Base-by-base conservation (phyloP, 1,140 invertebrate genomes). In the Tribolium madens region DNA sequence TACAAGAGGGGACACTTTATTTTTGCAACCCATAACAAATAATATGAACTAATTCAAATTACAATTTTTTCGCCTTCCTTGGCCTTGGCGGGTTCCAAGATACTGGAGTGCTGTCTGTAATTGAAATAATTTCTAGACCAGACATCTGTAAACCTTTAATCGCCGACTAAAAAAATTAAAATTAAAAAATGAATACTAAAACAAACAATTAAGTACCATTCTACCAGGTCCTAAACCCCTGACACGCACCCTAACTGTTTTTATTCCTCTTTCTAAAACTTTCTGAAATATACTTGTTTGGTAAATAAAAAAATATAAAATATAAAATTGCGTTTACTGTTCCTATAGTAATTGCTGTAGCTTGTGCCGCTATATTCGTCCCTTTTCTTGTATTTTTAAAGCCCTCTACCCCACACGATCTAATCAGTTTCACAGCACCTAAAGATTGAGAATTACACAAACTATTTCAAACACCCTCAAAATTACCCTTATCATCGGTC, bases 311-410 rank as follows among this genome's bases (percentile, higher is more conserved):
- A 76, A 70, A 60, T 60, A 72, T 36, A 48, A n/a, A n/a, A n/a
- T n/a, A 26, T 26, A 5, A n/a, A 71, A 17, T n/a, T 46, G 17
- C 50, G 6, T 88, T 89, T 86, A 94, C 94, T 47, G 84, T 87
- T 68, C 91, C 92, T 82, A 96, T 86, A 76, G 88, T 91, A 33
- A 97, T 90, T 13, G 94, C 97, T 68, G 96, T 95, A 33, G 96
- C 94, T 87, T 99, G 97, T 10, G 96, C 97, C 50, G 97, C 97
- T 82, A 98, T 93, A 85, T 97, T 98, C 5, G 97, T 98, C 76
- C 96, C 97, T 87, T 98, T 98, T 79, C 92, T 92, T 2, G 96
- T 92, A 87, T 98, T 96, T 86, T 97, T 98, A 84, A 97, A 99
- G 17, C 97, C 97, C 87, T 98, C 97, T 76, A 93, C 90, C 12